Evolutionary conservation across 1,140 invertebrate genomes (phyloP).

Genomic region (Bombus polaris): DNA sequence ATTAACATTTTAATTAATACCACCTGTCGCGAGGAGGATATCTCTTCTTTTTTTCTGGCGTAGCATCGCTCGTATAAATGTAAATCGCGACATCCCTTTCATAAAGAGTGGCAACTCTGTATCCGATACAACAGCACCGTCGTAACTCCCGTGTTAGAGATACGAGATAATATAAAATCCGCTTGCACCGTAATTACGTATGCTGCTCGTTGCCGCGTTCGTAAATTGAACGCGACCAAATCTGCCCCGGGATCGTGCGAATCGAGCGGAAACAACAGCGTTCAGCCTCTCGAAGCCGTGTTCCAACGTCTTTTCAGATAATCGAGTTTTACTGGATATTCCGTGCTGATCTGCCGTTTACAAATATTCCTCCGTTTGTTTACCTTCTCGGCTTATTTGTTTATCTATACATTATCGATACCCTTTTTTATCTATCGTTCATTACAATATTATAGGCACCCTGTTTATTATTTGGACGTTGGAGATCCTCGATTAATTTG

Average conservation of each 20-base stretch:
- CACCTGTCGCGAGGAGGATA: not conserved
- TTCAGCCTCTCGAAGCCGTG: not conserved
- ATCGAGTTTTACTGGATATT: not conserved
- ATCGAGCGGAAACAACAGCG: constrained; percentile 4
- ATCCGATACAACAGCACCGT: not conserved
- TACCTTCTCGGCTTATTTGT: not conserved
- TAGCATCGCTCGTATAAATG: constrained; percentile 34
- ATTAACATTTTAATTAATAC: constrained; percentile 51
- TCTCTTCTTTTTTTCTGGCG: not conserved
- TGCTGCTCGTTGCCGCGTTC: constrained; percentile 7
- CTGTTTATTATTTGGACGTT: too few species aligned
- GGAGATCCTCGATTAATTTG: too few species aligned
- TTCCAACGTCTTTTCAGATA: not conserved
- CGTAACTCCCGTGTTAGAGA: not conserved
- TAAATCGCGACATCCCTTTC: constrained; percentile 42
- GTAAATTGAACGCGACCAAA: constrained; percentile 4
- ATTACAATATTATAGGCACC: too few species aligned
- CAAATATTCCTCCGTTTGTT: not conserved
- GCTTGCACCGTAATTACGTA: constrained; percentile 36
- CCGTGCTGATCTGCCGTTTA: not conserved
- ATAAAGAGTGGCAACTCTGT: constrained; percentile 41
- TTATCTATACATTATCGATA: accelerated
- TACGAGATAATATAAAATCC: constrained; percentile 42
- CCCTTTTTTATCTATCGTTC: too few species aligned
- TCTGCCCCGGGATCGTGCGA: not conserved